Conservation (phyloP, 2,113 vertebrate genomes). For the Tympanuchus pallidicinctus region DNA sequence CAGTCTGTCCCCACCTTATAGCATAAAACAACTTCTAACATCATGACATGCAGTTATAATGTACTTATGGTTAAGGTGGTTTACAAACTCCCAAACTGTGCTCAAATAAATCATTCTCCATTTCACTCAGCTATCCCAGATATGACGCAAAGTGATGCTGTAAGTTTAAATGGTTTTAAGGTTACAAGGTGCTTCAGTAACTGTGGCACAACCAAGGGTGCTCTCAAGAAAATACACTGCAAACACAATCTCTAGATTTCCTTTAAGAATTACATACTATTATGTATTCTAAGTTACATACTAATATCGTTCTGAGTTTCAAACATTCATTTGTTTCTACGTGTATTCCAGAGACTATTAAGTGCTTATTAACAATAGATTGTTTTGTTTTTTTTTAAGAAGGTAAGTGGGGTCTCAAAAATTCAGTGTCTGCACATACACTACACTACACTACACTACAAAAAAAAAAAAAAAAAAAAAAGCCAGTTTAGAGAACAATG, state of each 20-base stretch:
- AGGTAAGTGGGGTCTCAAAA: slow-evolving; percentile 28
- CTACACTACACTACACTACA: not conserved
- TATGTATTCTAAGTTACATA: not conserved
- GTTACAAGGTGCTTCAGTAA: not conserved
- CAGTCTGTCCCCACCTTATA: not conserved
- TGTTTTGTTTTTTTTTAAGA: not conserved
- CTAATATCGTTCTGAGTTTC: not conserved
- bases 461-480: not conserved
- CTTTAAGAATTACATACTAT: not conserved
- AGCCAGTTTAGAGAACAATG: slow-evolving; percentile 71
- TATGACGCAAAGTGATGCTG: not conserved
- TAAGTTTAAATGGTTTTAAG: not conserved
- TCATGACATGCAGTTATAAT: accelerated
- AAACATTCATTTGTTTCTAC: not conserved
- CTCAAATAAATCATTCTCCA: not conserved
- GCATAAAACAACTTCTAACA: not conserved
- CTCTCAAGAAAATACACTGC: not conserved
- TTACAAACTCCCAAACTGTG: not conserved
- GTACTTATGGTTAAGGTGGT: not conserved
- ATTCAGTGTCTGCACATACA: slow-evolving; percentile 51
- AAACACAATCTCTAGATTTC: not conserved
- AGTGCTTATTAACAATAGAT: not conserved
- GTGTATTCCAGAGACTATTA: not conserved
- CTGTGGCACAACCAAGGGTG: not conserved
- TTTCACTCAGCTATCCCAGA: not conserved